Evolutionary conservation across 2,113 vertebrate species (phyloP), one percentile per base, ranked within the genome.

Genomic region (Telmatochromis sp.): DNA sequence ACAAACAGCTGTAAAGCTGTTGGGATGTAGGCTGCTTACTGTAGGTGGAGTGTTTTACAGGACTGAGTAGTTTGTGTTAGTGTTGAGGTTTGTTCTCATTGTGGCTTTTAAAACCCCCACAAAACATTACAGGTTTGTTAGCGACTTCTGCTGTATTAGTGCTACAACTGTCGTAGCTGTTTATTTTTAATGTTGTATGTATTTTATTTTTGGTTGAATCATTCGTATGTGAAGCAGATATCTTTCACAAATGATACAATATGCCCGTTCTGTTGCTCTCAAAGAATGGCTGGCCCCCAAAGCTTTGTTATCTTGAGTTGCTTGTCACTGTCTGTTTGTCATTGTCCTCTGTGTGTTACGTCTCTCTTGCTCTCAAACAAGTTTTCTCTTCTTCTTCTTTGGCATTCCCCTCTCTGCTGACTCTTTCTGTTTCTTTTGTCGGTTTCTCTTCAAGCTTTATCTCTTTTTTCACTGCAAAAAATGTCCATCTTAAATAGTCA

Each of bases 241-340:
- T 28, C 50, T 55, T 50, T 26, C 10, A 63, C 9, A 58, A 87
- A 73, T 4, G 2, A 85, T 82, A 14, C 10, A 73, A 4, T 35
- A 17, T 79, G 13, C 9, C 40, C 4, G 31, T 19, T 35, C 21
- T 85, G 75, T 73, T 40, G 57, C 58, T 91, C 9, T 80, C 23
- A 60, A 47, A 82, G 33, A 92, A 92, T 92, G 93, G 92, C 96
- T 93, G 75, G 45, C 86, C 90, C 88, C 90, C 81, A 47, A 90
- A 88, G 80, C 86, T 28, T 94, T 86, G 87, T 42, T 54, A 93
- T 75, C 45, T 91, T 93, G 73, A 82, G 75, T 95, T 93, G 91
- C 93, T 93, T 79, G 65, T 94, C 94, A 91, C 89, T 95, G 93
- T 96, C 86, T 89, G 23, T 51, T 83, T 91, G 92, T 96, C 90